Evolutionary conservation across 2,888 invertebrate species (phyloP).

Genomic region (Limnephilus rhombicus): DNA sequence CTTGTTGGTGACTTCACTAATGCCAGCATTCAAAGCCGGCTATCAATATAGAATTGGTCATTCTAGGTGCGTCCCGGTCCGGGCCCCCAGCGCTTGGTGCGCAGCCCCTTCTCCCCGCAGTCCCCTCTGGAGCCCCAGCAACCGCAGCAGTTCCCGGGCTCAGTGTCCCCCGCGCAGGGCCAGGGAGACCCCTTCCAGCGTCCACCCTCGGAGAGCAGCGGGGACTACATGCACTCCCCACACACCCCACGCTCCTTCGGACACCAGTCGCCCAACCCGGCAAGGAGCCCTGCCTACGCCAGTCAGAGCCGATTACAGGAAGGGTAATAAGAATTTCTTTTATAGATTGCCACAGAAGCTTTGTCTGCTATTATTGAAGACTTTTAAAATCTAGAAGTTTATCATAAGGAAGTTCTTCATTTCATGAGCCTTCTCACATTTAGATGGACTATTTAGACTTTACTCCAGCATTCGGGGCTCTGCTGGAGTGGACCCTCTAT

Average conservation of each 20-base stretch:
- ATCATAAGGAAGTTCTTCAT: too few relatives aligned
- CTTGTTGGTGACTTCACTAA: too few relatives aligned
- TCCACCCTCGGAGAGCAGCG: constrained; percentile 67
- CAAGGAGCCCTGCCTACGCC: constrained; percentile 67
- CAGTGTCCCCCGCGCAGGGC: constrained; percentile 69
- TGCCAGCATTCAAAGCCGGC: too few relatives aligned
- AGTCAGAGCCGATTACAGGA: constrained; percentile 66
- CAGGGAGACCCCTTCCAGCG: constrained; percentile 67
- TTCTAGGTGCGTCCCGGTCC: constrained; percentile 61
- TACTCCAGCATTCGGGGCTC: too few relatives aligned
- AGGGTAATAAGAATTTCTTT: neutral
- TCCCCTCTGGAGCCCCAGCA: constrained; percentile 71
- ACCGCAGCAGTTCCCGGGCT: constrained; percentile 72
- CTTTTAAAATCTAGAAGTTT: too few relatives aligned
- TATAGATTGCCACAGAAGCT: too few relatives aligned
- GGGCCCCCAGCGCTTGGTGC: constrained; percentile 67
- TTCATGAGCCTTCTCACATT: too few relatives aligned
- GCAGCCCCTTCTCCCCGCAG: constrained; percentile 69
- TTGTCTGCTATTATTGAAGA: too few relatives aligned
- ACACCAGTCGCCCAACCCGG: constrained; percentile 67
- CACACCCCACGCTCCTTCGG: constrained; percentile 71
- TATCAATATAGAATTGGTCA: constrained; percentile 9
- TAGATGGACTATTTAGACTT: too few relatives aligned
- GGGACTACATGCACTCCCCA: constrained; percentile 71
- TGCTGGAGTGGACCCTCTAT: too few relatives aligned